phyloP scores from a whole-genome alignment of 2,113 vertebrate species.

The Centrocercus urophasianus region DNA sequence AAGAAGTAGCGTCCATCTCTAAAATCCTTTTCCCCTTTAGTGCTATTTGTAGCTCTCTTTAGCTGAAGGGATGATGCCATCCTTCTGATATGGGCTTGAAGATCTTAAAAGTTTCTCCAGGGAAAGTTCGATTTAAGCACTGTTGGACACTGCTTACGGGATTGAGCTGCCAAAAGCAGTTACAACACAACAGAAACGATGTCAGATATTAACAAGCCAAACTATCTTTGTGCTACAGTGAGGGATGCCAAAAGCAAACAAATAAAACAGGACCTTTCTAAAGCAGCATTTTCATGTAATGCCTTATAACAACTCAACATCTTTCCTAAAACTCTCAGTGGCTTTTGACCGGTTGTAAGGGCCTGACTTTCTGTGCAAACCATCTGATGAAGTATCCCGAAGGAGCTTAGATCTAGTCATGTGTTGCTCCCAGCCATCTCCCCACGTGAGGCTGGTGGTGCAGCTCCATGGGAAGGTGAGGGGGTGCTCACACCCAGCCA shows the following conservation, averaged over 20 bases:
- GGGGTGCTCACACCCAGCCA: neutral
- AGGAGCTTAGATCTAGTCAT: neutral
- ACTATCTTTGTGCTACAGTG: neutral
- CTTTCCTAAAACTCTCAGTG: neutral
- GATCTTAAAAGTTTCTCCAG: neutral
- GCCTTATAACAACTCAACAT: neutral
- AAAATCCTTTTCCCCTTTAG: neutral
- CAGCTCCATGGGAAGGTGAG: too few relatives aligned
- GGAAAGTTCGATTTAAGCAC: neutral
- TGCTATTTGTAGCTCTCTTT: neutral
- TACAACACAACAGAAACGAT: neutral
- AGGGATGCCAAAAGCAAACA: neutral
- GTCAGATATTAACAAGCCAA: neutral
- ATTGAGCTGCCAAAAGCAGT: neutral
- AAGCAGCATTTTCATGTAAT: neutral
- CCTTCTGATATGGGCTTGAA: neutral
- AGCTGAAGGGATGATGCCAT: neutral
- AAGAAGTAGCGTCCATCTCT: neutral
- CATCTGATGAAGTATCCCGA: neutral
- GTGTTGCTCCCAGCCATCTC: neutral
- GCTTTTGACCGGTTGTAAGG: neutral
- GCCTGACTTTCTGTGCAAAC: neutral
- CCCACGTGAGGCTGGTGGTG: neutral
- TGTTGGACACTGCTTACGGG: neutral
- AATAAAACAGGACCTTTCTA: neutral